Conservation (phyloP, 1,140 invertebrate genomes). For the Manduca sexta region DNA sequence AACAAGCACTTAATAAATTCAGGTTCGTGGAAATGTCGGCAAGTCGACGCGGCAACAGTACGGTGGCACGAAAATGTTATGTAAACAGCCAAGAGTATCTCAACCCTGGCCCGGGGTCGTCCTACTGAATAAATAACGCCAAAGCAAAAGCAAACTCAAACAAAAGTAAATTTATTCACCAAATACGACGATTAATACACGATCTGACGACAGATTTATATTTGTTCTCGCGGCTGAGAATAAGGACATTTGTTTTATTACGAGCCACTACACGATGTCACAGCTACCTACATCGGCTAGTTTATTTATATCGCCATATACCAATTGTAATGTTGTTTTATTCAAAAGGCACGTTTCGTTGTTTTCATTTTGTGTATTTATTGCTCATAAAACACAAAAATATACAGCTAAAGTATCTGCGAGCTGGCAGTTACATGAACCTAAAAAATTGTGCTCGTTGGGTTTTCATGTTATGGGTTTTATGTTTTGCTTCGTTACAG, state of each 20-base stretch:
- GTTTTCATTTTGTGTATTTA: no score
- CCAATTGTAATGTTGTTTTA: no score
- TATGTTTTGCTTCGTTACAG: no score
- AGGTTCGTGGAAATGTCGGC: constrained; percentile 40
- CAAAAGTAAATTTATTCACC: constrained; percentile 72
- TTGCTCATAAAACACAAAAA: no score
- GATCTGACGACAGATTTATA: constrained; percentile 63
- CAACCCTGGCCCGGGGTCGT: constrained; percentile 52
- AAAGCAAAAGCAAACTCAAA: constrained; percentile 65
- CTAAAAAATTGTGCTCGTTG: no score
- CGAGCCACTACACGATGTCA: constrained; percentile 2
- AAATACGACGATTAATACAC: constrained; percentile 69
- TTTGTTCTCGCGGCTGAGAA: constrained; percentile 13
- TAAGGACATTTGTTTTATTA: constrained; percentile 7
- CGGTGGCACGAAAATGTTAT: constrained; percentile 61
- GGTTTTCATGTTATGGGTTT: no score
- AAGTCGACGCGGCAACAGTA: constrained; percentile 17
- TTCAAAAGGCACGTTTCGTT: no score
- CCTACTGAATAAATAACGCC: constrained; percentile 65
- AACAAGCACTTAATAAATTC: constrained; percentile 51
- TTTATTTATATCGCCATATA: not conserved
- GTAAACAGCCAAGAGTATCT: constrained; percentile 56
- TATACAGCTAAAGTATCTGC: no score
- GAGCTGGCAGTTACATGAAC: no score
- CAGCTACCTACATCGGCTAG: constrained; percentile 1